These are phyloP conservation scores for Pammene fasciana DNA, from an alignment of 2,888 invertebrate species.

Conservation along the genomic window DNA sequence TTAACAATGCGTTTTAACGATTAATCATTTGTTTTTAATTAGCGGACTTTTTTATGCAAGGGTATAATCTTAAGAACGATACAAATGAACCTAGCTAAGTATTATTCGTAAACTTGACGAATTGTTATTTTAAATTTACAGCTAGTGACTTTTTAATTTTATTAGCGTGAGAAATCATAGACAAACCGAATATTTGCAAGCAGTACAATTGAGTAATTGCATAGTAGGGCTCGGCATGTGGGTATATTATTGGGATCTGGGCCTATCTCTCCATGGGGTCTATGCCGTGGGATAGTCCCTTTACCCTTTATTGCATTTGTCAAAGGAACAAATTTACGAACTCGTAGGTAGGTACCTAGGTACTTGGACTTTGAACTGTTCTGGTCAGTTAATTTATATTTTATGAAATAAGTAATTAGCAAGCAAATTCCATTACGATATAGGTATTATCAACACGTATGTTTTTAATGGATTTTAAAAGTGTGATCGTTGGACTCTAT, in stretches of 20 bases:
- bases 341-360: background rate
- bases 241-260: conserved; percentile 71
- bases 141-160: conserved; percentile 19
- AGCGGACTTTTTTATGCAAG: conserved; percentile 27
- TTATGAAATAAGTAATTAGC: conserved; percentile 16
- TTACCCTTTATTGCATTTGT: conserved; percentile 57
- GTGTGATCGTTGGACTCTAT: background rate
- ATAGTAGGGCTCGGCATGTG: conserved; percentile 73
- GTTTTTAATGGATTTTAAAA: conserved; percentile 1
- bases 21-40: conserved; percentile 37
- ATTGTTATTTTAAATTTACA: background rate
- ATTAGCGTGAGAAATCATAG: conserved; percentile 35
- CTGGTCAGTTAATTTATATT: conserved; percentile 18
- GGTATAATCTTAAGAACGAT: conserved; percentile 3
- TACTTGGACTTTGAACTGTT: conserved; percentile 7
- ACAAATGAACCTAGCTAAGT: too few relatives aligned
- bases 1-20: conserved; percentile 61
- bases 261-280: conserved; percentile 78
- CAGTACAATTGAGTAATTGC: conserved; percentile 57
- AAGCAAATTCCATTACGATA: background rate
- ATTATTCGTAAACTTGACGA: background rate
- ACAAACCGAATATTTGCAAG: conserved; percentile 35
- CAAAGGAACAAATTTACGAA: conserved; percentile 30
- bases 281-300: conserved; percentile 71
- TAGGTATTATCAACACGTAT: background rate